These are phyloP conservation scores for Ceratina calcarata DNA, from an alignment of 1,140 invertebrate species.

Conservation along the genomic window DNA sequence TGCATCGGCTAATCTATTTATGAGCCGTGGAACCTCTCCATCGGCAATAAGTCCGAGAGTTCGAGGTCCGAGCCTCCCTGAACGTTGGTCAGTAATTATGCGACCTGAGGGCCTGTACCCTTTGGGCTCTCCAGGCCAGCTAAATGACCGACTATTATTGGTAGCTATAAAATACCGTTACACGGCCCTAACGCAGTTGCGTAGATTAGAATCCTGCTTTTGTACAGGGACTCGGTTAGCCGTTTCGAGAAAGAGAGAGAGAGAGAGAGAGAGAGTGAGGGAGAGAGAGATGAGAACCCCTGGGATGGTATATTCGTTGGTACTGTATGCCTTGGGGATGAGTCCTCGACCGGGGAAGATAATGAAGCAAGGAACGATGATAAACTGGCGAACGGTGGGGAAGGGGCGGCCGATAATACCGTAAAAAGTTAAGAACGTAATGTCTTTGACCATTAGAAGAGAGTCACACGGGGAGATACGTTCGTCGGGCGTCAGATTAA, in stretches of 20 bases:
- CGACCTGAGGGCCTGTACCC: neutral
- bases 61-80: too few species aligned
- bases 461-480: conserved; percentile 35
- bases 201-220: too few species aligned
- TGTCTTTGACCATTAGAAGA: conserved; percentile 51
- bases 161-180: conserved; percentile 31
- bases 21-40: neutral
- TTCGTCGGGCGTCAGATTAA: conserved; percentile 39
- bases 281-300: conserved; percentile 16
- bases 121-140: neutral
- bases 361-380: conserved; percentile 51
- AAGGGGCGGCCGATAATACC: conserved; percentile 43
- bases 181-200: neutral
- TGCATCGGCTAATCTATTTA: conserved; percentile 19
- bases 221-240: neutral
- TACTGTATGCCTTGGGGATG: conserved; percentile 53
- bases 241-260: neutral
- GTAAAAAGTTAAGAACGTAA: conserved; percentile 57
- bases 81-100: neutral
- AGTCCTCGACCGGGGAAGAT: conserved; percentile 48
- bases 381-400: conserved; percentile 31
- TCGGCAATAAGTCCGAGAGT: conserved; percentile 16
- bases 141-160: conserved; percentile 4
- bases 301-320: conserved; percentile 18
- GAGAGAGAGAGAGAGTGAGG: neutral